phyloP scores from a whole-genome alignment of 2,888 invertebrate genomes.

The Strigamia crassipes region DNA sequence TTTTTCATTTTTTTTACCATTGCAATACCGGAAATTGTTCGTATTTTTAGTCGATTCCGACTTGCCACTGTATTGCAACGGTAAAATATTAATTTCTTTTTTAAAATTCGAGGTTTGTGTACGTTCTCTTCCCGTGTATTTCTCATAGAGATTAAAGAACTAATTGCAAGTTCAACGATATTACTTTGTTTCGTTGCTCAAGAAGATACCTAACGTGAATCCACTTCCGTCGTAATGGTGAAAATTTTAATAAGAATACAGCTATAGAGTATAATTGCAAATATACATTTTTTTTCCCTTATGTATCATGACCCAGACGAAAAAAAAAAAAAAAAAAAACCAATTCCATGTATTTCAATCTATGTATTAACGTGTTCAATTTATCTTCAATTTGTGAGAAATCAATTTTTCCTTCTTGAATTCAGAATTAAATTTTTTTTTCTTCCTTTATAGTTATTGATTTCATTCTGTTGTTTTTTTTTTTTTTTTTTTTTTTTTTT shows the following conservation, averaged over 20 bases:
- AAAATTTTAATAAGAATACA: not conserved
- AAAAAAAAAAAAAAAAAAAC: too few relatives aligned
- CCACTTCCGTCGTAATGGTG: slow-evolving; percentile 16
- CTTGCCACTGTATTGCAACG: too few relatives aligned
- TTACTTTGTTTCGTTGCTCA: slow-evolving; percentile 21
- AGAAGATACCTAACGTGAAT: slow-evolving; percentile 21
- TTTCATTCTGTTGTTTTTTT: too few relatives aligned
- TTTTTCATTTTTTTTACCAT: not conserved
- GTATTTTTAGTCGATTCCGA: too few relatives aligned
- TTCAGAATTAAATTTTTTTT: slow-evolving; percentile 8
- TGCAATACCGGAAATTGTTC: not conserved
- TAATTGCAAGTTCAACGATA: slow-evolving; percentile 16
- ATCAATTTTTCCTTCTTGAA: not conserved
- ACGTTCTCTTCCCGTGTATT: not conserved
- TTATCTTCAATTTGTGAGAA: slow-evolving; percentile 8
- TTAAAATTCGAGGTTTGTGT: not conserved
- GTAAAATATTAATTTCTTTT: not conserved
- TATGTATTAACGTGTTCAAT: slow-evolving; percentile 16
- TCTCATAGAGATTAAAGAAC: not conserved
- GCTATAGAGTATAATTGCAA: slow-evolving; percentile 13
- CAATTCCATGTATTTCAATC: not conserved
- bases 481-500: too few relatives aligned
- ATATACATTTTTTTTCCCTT: not conserved
- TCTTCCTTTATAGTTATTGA: too few relatives aligned
- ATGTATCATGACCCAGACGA: not conserved